These are phyloP conservation scores for Sebastes taczanowskii DNA, from an alignment of 2,797 vertebrate species.

Conservation along the genomic window DNA sequence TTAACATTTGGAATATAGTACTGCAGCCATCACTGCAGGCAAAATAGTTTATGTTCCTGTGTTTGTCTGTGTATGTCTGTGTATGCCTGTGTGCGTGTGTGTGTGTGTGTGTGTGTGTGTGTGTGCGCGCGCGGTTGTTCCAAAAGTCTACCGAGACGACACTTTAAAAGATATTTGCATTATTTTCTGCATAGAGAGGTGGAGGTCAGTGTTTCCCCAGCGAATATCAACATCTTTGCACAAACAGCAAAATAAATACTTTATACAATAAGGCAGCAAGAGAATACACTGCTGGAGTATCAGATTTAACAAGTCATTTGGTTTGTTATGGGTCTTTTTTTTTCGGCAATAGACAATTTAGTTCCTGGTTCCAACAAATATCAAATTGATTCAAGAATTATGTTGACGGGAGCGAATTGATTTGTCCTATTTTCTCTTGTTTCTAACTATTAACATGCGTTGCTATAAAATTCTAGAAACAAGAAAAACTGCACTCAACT, in stretches of 20 bases:
- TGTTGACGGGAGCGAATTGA: not conserved
- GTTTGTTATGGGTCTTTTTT: not conserved
- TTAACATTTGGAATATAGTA: constrained; percentile 67
- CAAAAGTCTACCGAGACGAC: constrained; percentile 33
- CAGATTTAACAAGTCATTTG: constrained; percentile 26
- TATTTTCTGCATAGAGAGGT: constrained; percentile 51
- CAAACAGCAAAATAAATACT: constrained; percentile 58
- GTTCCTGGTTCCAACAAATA: not conserved
- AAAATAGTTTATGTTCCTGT: constrained; percentile 51
- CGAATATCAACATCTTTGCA: constrained; percentile 32
- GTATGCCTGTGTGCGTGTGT: not conserved
- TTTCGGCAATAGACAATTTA: not conserved
- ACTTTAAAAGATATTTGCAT: constrained; percentile 62
- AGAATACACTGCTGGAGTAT: constrained; percentile 33
- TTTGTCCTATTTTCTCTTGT: not conserved
- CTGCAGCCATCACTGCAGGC: constrained; percentile 61
- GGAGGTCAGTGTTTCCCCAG: constrained; percentile 54
- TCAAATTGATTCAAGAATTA: not conserved
- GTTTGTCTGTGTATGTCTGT: constrained; percentile 15
- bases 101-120: not conserved
- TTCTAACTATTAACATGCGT: not conserved
- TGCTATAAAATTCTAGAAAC: too few species aligned
- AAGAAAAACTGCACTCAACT: too few species aligned
- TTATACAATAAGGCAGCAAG: constrained; percentile 15
- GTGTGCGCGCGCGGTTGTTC: constrained; percentile 2